Percentiles rank a stretch among this genome's conserved stretches.
Conservation (phyloP, 2,888 invertebrate species). For the Gandaritis pyraliata region DNA sequence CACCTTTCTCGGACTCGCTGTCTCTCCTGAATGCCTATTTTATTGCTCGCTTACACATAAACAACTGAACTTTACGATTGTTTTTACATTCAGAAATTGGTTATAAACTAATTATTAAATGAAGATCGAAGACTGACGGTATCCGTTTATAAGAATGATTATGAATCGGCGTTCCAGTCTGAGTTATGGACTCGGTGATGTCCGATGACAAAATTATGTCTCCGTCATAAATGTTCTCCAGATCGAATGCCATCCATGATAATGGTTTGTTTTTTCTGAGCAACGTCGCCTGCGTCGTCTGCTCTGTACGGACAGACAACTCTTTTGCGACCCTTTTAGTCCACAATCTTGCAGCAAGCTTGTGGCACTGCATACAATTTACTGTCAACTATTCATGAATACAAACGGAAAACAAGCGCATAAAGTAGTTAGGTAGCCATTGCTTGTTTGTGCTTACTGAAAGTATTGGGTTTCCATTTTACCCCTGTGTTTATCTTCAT, state of each 20-base stretch:
- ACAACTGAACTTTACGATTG: constrained; percentile 66
- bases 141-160: constrained; percentile 55
- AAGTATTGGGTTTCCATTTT: no score
- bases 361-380: constrained; percentile 34
- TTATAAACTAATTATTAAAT: constrained; percentile 68
- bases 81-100: constrained; percentile 64
- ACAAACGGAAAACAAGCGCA: no score
- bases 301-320: constrained; percentile 22
- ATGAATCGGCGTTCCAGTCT: constrained; percentile 56
- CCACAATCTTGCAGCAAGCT: constrained; percentile 29
- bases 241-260: constrained; percentile 62
- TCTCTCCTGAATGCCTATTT: constrained; percentile 69
- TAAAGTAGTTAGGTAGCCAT: no score
- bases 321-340: constrained; percentile 25
- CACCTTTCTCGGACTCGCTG: constrained; percentile 75
- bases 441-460: no score
- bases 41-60: constrained; percentile 72
- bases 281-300: constrained; percentile 50
- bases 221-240: constrained; percentile 63
- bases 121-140: constrained; percentile 53
- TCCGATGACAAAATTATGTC: constrained; percentile 66
- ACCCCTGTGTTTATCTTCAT: no score
- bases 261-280: constrained; percentile 61
- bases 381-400: no score
- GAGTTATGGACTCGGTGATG: constrained; percentile 58